Evolutionary conservation across 1,140 invertebrate genomes (phyloP).

Genomic region (Berghia stephanieae): DNA sequence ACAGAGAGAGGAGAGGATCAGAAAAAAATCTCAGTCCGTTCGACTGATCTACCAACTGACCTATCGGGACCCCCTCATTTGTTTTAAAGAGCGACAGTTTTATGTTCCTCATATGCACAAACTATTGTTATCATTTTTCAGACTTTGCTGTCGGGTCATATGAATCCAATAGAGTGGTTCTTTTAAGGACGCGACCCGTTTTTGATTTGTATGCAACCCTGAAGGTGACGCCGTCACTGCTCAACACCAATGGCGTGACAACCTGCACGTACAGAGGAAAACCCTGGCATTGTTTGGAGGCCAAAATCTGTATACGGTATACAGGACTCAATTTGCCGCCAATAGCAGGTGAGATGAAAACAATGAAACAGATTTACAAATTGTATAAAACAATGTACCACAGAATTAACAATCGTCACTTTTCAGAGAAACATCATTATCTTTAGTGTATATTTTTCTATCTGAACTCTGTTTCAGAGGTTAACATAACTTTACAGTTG

Average conservation of each 20-base stretch:
- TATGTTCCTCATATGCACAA: too few relatives aligned
- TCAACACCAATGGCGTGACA: slow-evolving; percentile 25
- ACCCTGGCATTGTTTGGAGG: slow-evolving; percentile 32
- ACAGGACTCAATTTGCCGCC: slow-evolving; percentile 33
- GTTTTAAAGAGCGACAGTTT: too few relatives aligned
- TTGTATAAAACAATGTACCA: too few relatives aligned
- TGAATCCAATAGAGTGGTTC: slow-evolving; percentile 39
- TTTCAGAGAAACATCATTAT: not conserved
- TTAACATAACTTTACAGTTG: slow-evolving; percentile 35
- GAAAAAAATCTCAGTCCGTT: too few relatives aligned
- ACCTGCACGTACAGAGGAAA: slow-evolving; percentile 31
- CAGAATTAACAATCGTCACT: not conserved
- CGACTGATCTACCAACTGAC: too few relatives aligned
- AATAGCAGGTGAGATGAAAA: slow-evolving; percentile 31
- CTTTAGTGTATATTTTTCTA: not conserved
- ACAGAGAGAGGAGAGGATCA: too few relatives aligned
- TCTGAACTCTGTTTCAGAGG: slow-evolving; percentile 25
- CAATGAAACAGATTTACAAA: too few relatives aligned
- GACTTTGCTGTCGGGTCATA: slow-evolving; percentile 42
- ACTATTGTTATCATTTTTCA: too few relatives aligned
- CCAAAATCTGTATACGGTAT: slow-evolving; percentile 33
- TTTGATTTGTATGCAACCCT: slow-evolving; percentile 33
- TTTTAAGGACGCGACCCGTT: slow-evolving; percentile 38
- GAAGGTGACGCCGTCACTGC: slow-evolving; percentile 19
- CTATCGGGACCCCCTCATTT: too few relatives aligned